Percentiles rank a stretch among this genome's conserved stretches.
phyloP scores from a whole-genome alignment of 2,888 invertebrate species.

The Colletes collaris region DNA sequence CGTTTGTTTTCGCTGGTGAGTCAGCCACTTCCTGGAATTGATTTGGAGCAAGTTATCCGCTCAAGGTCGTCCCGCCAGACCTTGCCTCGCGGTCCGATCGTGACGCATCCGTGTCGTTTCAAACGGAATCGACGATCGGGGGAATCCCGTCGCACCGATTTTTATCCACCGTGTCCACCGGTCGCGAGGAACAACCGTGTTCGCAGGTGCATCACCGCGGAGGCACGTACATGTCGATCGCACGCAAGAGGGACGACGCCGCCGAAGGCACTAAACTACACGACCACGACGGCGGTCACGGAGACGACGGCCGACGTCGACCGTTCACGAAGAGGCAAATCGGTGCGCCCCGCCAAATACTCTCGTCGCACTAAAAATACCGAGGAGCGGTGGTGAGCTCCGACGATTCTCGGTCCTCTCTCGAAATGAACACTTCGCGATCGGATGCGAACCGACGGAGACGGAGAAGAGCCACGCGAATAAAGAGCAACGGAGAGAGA shows the following conservation, averaged over 20 bases:
- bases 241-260: slow-evolving; percentile 69
- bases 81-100: slow-evolving; percentile 18
- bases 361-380: slow-evolving; percentile 81
- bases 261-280: slow-evolving; percentile 70
- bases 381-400: slow-evolving; percentile 74
- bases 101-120: slow-evolving; percentile 29
- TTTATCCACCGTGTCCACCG: slow-evolving; percentile 16
- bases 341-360: slow-evolving; percentile 81
- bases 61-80: slow-evolving; percentile 53
- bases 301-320: slow-evolving; percentile 63
- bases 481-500: slow-evolving; percentile 4
- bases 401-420: slow-evolving; percentile 67
- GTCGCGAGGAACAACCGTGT: slow-evolving; percentile 13
- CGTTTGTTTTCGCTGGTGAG: slow-evolving; percentile 33
- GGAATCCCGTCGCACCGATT: too few relatives aligned
- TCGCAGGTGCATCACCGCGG: slow-evolving; percentile 48
- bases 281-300: slow-evolving; percentile 68
- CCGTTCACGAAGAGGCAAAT: slow-evolving; percentile 62
- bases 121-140: too few relatives aligned
- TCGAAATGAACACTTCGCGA: slow-evolving; percentile 26
- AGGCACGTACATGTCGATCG: slow-evolving; percentile 62
- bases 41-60: neutral
- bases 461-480: neutral
- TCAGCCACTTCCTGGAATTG: neutral
- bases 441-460: slow-evolving; percentile 13